These are phyloP conservation scores for Acrossocheilus fasciatus DNA, from an alignment of 2,797 vertebrate genomes.

Conservation along the genomic window DNA sequence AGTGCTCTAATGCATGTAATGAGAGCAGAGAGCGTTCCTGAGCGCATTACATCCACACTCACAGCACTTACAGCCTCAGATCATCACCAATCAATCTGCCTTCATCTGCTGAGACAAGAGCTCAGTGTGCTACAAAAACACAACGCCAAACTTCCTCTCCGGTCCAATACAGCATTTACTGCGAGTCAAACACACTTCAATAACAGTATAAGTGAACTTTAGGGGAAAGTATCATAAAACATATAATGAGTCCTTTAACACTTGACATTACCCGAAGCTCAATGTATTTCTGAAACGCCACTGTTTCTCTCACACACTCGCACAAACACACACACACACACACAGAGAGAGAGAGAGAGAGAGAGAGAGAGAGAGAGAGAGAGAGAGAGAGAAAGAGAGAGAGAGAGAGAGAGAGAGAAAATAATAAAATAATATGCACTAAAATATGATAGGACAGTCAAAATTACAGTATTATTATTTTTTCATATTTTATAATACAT, in stretches of 20 bases:
- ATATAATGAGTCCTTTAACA: neutral
- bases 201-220: neutral
- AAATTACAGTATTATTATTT: too few relatives aligned
- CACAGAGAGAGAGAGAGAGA: too few relatives aligned
- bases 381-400: too few relatives aligned
- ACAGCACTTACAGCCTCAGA: constrained; percentile 19
- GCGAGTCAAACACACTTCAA: neutral
- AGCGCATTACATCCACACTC: constrained; percentile 3
- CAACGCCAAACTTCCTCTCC: neutral
- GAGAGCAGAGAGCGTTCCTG: constrained; percentile 18
- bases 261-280: constrained; percentile 56
- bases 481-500: too few relatives aligned
- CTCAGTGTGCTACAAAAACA: neutral
- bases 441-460: too few relatives aligned
- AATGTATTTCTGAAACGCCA: constrained; percentile 4
- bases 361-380: too few relatives aligned
- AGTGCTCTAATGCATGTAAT: constrained; percentile 42
- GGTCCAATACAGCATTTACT: constrained; percentile 2
- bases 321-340: too few relatives aligned
- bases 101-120: constrained; percentile 7
- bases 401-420: too few relatives aligned
- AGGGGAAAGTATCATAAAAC: neutral
- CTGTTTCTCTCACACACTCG: too few relatives aligned
- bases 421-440: too few relatives aligned
- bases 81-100: constrained; percentile 12